Conservation (phyloP, 2,888 invertebrate genomes). For the Catocala sponsa region DNA sequence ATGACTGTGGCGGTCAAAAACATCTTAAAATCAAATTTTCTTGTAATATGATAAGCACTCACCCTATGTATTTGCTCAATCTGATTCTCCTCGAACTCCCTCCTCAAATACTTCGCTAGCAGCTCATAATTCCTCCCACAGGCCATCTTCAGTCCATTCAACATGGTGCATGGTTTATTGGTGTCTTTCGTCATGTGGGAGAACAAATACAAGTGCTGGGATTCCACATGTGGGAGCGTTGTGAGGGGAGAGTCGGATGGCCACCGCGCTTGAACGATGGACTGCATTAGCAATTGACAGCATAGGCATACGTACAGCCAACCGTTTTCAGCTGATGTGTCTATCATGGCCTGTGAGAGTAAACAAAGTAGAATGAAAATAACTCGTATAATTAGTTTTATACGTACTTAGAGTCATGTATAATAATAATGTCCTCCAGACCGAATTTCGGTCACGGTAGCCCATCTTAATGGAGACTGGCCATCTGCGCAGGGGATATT, state of each 20-base stretch:
- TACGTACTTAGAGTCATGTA: too few relatives aligned
- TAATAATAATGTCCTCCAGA: too few relatives aligned
- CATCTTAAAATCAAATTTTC: too few relatives aligned
- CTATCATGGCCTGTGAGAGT: conserved; percentile 95
- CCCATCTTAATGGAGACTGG: too few relatives aligned
- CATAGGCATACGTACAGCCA: conserved; percentile 95
- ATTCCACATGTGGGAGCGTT: conserved; percentile 92
- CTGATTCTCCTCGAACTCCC: conserved; percentile 90
- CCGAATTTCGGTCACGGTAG: too few relatives aligned
- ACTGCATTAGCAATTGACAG: conserved; percentile 94
- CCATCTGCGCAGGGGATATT: too few relatives aligned
- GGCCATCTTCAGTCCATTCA: conserved; percentile 89
- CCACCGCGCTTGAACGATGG: conserved; percentile 97
- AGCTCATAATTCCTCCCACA: conserved; percentile 88
- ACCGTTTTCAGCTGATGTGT: conserved; percentile 96
- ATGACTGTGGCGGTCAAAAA: too few relatives aligned
- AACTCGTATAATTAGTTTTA: too few relatives aligned
- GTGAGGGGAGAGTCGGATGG: conserved; percentile 92
- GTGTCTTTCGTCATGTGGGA: conserved; percentile 78
- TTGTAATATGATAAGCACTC: conserved; percentile 34
- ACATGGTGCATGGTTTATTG: conserved; percentile 71
- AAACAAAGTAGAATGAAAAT: neutral
- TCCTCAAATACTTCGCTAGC: conserved; percentile 89
- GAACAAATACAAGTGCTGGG: conserved; percentile 89
- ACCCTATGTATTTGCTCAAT: conserved; percentile 91